Base-by-base conservation (phyloP, 1,140 invertebrate species). In the Diorhabda carinulata region DNA sequence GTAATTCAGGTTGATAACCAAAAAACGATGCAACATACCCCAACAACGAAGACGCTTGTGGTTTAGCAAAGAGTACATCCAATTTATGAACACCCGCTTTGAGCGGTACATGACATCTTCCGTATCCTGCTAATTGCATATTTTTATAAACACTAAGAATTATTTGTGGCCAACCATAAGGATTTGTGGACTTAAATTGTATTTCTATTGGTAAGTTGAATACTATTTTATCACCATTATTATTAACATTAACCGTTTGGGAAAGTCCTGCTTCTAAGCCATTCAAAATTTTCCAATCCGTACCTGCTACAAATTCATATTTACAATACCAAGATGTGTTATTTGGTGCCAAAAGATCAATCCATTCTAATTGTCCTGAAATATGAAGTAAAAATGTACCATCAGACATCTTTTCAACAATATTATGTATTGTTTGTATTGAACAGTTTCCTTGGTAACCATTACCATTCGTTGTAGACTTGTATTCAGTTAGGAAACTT, bases 131-230 rank as follows among this genome's bases (percentile, higher is more conserved):
- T 43, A 80, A 66, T 43, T 71, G 69, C 70, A 73, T 71, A 43
- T 70, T 73, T 58, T 70, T 76, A 64, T 80, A 81, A 44, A 80
- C 74, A 62, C 79, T 81, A 4, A 81, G 6, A 4, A 81, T 72
- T 25, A 81, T 73, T 70, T 81, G 80, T 9, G 80, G 80, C 80
- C 80, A 81, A 58, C 79, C 79, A 59, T 75, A 77, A 5, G 76
- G 72, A 73, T 81, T 81, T 5, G 80, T 77, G 4, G 79, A 78
- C 67, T 79, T 77, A 61, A 78, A 78, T 40, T 77, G 74, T 5
- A 81, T 72, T 57, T 81, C 78, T 5, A 80, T 69, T 2, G 80
- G 80, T 43, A 79, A 77, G 74, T 81, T 81, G 4, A 80, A 72
- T 2, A 79, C 73, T 3, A 80, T 72, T 70, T 75, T 79, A 43